A percentile compares a stretch with the other conserved stretches of the same genome.
These are phyloP conservation scores for Porites lutea DNA, from an alignment of 64 coral and sea anemone species.

Conservation along the genomic window DNA sequence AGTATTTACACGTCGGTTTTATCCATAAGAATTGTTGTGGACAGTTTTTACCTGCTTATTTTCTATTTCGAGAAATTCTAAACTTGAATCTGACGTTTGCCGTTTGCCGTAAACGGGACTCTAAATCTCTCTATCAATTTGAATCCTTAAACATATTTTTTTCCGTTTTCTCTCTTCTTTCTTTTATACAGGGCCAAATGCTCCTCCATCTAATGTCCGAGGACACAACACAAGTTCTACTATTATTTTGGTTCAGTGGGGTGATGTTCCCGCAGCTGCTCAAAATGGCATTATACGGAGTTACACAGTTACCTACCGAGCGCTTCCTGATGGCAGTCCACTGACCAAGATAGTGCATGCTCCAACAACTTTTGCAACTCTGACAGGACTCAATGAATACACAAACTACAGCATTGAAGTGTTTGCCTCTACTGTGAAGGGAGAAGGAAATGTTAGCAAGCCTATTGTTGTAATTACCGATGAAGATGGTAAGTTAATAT, in stretches of 20 bases:
- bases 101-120: too few relatives aligned
- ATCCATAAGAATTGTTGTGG: too few relatives aligned
- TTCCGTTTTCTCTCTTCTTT: too few relatives aligned
- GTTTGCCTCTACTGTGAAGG: not conserved
- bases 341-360: too few relatives aligned
- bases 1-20: too few relatives aligned
- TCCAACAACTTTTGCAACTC: not conserved
- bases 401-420: not conserved
- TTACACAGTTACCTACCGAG: not conserved
- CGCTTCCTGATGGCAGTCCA: not conserved
- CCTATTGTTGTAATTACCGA: too few relatives aligned
- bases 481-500: slow-evolving; percentile 31
- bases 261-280: not conserved
- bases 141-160: too few relatives aligned
- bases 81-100: too few relatives aligned
- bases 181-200: not conserved
- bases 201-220: not conserved
- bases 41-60: too few relatives aligned
- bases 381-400: not conserved
- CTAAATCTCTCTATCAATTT: too few relatives aligned
- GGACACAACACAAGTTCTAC: not conserved
- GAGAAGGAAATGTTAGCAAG: too few relatives aligned
- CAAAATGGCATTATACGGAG: slow-evolving; percentile 19
- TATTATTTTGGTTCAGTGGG: slow-evolving; percentile 16
- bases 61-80: too few relatives aligned